Percentiles rank a stretch among this genome's conserved stretches.
Conservation (phyloP, 1,140 invertebrate genomes). For the Liolophura sinensis region DNA sequence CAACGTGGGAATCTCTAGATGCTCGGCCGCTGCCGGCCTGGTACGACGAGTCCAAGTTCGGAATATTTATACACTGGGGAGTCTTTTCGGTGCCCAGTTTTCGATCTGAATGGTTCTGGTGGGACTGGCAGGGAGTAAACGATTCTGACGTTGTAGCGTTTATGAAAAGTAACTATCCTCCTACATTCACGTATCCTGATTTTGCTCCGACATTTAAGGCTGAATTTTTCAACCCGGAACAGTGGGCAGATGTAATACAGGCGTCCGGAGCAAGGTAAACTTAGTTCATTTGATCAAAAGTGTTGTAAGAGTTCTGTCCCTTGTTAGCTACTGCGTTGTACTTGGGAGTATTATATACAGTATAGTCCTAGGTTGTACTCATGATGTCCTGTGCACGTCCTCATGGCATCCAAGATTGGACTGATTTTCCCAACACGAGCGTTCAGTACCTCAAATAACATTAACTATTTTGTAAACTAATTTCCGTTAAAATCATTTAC, state of each 20-base stretch:
- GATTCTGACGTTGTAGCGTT: conserved; percentile 23
- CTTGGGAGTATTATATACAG: too few species aligned
- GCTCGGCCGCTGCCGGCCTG: conserved; percentile 78
- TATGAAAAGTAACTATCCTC: conserved; percentile 36
- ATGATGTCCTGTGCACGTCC: too few species aligned
- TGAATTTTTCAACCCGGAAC: conserved; percentile 28
- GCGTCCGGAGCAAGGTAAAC: conserved; percentile 33
- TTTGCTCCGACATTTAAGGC: conserved; percentile 36
- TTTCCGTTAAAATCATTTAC: too few species aligned
- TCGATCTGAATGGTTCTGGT: conserved; percentile 46
- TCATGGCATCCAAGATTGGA: too few species aligned
- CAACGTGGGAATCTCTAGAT: conserved; percentile 82
- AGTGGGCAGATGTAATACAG: conserved; percentile 32
- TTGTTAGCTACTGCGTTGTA: too few species aligned
- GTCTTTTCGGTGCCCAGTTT: conserved; percentile 82
- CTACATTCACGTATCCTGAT: conserved; percentile 38
- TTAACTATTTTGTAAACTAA: too few species aligned
- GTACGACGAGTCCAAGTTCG: conserved; percentile 89
- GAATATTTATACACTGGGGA: conserved; percentile 94
- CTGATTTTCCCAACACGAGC: too few species aligned
- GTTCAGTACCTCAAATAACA: too few species aligned
- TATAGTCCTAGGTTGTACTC: too few species aligned
- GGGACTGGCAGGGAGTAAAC: conserved; percentile 29
- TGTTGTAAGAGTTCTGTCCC: neutral
- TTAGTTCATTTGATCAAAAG: neutral